Evolutionary conservation across 2,113 vertebrate species (phyloP), one percentile per base, ranked within the genome.

Genomic region (Thalassarche chlororhynchos): DNA sequence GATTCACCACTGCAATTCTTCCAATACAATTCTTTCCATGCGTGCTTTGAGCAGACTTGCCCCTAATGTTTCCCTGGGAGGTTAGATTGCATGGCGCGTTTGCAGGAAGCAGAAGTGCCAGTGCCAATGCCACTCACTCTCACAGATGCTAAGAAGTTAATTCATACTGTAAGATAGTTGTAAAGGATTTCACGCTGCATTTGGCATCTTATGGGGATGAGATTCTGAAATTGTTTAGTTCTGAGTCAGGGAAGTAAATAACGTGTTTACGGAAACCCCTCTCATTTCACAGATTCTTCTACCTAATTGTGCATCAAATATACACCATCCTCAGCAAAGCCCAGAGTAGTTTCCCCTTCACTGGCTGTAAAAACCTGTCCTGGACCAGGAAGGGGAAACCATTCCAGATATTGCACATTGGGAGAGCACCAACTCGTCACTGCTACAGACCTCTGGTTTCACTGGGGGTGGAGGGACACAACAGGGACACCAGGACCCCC

Each of bases 131-230:
- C 15, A 4, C 46, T 94, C 38, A 6, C 49, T 84, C 29, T 70
- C 61, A 57, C 20, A 34, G 54, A 42, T 1, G 3, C 72, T 51
- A 68, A 57, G 64, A 87, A 66, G 52, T 81, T 89, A 84, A 87
- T 79, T 87, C n/a, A 14, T 40, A 44, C 49, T 2, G 2, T 38
- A 68, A 94, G 74, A 75, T 18, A 91, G 2, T 47, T 38, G 28
- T 70, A 74, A 95, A 93, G 57, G 81, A 91, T 92, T 95, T 96
- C 89, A 94, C 1, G 2, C 86, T 58, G 52, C 55, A 38, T 91
- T 91, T 87, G 47, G 26, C 72, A 47, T 71, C 47, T 64, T 89
- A 36, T 11, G 23, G 38, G 36, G 23, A 47, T 78, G 61, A 93
- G 55, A 91, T 70, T 75, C 42, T 71, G 87, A 82, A 85, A 87